A percentile compares a stretch with the other conserved stretches of the same genome.
Conservation (phyloP, 2,797 vertebrate genomes). For the Sparidentex hasta region DNA sequence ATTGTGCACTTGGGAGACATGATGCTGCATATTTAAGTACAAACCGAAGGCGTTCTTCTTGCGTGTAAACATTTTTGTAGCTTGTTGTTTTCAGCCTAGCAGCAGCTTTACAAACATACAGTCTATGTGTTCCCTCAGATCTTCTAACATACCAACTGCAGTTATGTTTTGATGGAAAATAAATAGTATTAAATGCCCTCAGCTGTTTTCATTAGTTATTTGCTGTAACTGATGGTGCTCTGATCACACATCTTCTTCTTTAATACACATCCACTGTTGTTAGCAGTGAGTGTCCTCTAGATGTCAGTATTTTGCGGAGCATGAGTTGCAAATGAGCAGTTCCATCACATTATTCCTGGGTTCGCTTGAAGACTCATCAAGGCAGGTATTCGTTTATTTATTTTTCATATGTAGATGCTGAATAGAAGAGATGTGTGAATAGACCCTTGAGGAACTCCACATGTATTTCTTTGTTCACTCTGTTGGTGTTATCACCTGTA, state of each 20-base stretch:
- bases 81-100: constrained; percentile 23
- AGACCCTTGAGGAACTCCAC: too few species aligned
- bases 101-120: constrained; percentile 19
- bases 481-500: not conserved
- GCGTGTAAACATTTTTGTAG: constrained; percentile 27
- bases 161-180: constrained; percentile 62
- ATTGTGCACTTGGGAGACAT: constrained; percentile 24
- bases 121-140: constrained; percentile 41
- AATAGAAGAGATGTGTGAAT: too few species aligned
- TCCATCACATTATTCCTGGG: not conserved
- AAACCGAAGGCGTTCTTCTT: constrained; percentile 5
- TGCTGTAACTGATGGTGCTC: not conserved
- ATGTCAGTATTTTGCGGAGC: constrained; percentile 31
- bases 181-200: constrained; percentile 56
- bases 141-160: constrained; percentile 33
- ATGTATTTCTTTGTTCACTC: too few species aligned
- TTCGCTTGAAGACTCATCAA: not conserved
- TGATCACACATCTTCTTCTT: not conserved
- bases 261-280: too few species aligned
- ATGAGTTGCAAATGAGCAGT: not conserved
- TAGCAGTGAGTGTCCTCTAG: constrained; percentile 12
- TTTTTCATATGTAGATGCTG: too few species aligned
- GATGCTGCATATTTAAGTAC: constrained; percentile 35
- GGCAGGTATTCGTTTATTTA: not conserved
- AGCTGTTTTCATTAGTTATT: constrained; percentile 7